Percentiles rank a stretch among this genome's conserved stretches.
phyloP scores from a whole-genome alignment of 2,797 vertebrate species.

The Typhlichthys eigenmanni region DNA sequence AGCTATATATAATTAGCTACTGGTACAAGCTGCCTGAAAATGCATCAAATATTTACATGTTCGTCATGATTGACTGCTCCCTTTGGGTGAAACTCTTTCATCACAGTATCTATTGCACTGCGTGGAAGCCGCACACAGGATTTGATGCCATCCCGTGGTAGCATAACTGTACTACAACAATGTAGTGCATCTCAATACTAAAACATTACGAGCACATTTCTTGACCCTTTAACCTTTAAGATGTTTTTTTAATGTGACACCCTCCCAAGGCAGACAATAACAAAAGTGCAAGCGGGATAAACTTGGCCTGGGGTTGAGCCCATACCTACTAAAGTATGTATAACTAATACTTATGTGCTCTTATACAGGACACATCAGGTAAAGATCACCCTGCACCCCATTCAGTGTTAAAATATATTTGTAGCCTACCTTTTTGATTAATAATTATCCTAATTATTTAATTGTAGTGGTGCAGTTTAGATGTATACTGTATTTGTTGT shows the following conservation, averaged over 20 bases:
- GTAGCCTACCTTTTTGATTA: no score
- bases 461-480: not conserved
- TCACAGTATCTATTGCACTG: conserved; percentile 41
- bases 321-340: no score
- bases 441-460: no score
- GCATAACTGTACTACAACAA: not conserved
- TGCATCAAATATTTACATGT: conserved; percentile 69
- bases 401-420: no score
- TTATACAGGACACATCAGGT: no score
- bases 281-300: no score
- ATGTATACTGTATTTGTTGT: not conserved
- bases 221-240: not conserved
- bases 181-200: not conserved
- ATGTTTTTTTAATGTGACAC: no score
- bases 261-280: no score
- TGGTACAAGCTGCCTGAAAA: conserved; percentile 45
- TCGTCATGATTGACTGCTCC: conserved; percentile 59
- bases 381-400: no score
- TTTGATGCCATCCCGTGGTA: conserved; percentile 54
- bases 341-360: no score
- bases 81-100: conserved; percentile 29
- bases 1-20: conserved; percentile 23
- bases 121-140: not conserved
- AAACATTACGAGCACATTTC: not conserved
- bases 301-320: no score